A percentile compares a stretch with the other conserved stretches of the same genome.
These are phyloP conservation scores for Meleagris gallopavo DNA, from an alignment of 2,113 vertebrate species.

Conservation along the genomic window DNA sequence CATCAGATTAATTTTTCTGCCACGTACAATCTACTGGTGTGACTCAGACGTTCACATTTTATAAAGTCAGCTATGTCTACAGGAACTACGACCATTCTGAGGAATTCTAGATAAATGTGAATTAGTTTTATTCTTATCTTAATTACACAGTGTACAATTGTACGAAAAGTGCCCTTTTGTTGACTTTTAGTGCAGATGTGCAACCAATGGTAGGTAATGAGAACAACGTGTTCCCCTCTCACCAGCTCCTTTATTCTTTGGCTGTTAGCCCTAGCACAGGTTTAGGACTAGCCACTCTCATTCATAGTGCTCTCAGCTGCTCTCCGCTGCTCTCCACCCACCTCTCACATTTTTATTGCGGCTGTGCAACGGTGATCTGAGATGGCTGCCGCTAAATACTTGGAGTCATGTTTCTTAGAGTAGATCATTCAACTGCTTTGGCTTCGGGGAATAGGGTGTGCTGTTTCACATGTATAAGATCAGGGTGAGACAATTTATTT, in stretches of 20 bases:
- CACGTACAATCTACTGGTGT: constrained; percentile 60
- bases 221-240: constrained; percentile 38
- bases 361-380: background rate
- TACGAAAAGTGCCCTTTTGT: constrained; percentile 48
- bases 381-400: background rate
- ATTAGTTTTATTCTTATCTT: constrained; percentile 60
- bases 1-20: constrained; percentile 71
- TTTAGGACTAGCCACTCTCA: constrained; percentile 9
- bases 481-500: background rate
- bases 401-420: constrained; percentile 17
- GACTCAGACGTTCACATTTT: constrained; percentile 69
- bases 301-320: background rate
- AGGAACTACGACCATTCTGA: constrained; percentile 42
- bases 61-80: constrained; percentile 59
- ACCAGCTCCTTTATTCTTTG: constrained; percentile 38
- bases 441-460: background rate
- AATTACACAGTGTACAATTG: constrained; percentile 54
- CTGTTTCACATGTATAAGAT: background rate
- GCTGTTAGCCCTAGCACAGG: background rate
- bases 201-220: constrained; percentile 39
- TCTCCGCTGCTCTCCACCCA: background rate
- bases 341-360: background rate
- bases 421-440: background rate
- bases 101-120: constrained; percentile 62
- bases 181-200: constrained; percentile 55